phyloP scores from a whole-genome alignment of 2,888 invertebrate species.

The Patella ulyssiponensis region DNA sequence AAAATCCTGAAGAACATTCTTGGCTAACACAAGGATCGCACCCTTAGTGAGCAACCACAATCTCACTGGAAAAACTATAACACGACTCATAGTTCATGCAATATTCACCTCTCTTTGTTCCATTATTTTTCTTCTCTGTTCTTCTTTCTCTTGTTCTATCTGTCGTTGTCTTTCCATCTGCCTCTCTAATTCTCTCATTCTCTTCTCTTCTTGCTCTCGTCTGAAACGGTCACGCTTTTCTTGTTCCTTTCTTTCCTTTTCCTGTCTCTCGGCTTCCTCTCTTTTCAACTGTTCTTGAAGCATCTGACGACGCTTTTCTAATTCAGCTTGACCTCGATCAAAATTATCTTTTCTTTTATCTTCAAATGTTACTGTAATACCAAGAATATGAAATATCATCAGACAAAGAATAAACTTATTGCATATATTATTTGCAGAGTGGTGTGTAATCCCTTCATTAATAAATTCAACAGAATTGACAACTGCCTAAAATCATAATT shows the following conservation, averaged over 20 bases:
- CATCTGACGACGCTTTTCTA: constrained; percentile 90
- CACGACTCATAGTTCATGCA: background rate
- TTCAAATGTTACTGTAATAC: constrained; percentile 81
- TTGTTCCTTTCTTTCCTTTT: constrained; percentile 79
- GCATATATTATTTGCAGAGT: no score
- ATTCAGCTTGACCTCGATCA: constrained; percentile 96
- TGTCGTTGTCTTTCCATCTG: constrained; percentile 82
- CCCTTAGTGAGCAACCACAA: no score
- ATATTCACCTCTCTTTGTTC: constrained; percentile 78
- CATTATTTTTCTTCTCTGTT: constrained; percentile 83
- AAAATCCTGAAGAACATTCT: no score
- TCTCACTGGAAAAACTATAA: no score
- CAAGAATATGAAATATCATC: background rate
- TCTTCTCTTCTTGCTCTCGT: constrained; percentile 81
- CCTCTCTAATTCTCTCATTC: constrained; percentile 89
- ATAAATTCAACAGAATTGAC: no score
- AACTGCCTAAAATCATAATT: no score
- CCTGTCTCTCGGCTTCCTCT: constrained; percentile 76
- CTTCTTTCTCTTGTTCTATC: constrained; percentile 76
- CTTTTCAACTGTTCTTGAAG: constrained; percentile 89
- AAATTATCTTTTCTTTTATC: constrained; percentile 97
- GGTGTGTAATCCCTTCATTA: no score
- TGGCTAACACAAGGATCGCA: no score
- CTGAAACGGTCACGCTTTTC: constrained; percentile 88
- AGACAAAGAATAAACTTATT: no score